These are phyloP conservation scores for Peucedramus taeniatus DNA, from an alignment of 2,113 vertebrate species.

Conservation along the genomic window DNA sequence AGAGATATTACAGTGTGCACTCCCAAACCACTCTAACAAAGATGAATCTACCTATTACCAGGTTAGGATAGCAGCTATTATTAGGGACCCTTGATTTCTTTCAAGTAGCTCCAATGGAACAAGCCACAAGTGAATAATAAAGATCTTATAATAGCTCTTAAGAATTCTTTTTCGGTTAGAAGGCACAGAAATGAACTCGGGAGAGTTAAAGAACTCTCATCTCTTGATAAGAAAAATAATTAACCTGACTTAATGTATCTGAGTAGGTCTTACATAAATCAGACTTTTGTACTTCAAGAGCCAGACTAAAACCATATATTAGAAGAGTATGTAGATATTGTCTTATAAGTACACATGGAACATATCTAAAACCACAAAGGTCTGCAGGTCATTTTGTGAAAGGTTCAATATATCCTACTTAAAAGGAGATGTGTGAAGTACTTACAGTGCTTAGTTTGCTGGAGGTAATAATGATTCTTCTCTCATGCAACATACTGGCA, in stretches of 20 bases:
- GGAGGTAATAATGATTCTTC: slow-evolving; percentile 93
- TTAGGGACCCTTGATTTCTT: slow-evolving; percentile 70
- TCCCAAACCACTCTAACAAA: slow-evolving; percentile 67
- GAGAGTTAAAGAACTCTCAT: slow-evolving; percentile 75
- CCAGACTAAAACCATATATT: slow-evolving; percentile 66
- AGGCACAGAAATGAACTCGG: slow-evolving; percentile 77
- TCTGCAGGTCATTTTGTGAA: slow-evolving; percentile 59
- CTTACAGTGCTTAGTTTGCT: slow-evolving; percentile 99
- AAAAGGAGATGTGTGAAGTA: slow-evolving; percentile 70
- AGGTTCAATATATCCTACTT: slow-evolving; percentile 38
- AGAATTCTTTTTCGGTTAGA: slow-evolving; percentile 74
- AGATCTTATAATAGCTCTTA: slow-evolving; percentile 79
- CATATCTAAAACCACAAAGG: slow-evolving; percentile 55
- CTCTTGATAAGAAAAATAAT: slow-evolving; percentile 79
- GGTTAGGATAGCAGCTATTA: slow-evolving; percentile 76
- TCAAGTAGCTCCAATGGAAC: slow-evolving; percentile 74
- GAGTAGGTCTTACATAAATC: slow-evolving; percentile 68
- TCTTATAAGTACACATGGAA: slow-evolving; percentile 50
- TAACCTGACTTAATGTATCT: slow-evolving; percentile 79
- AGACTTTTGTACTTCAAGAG: slow-evolving; percentile 75
- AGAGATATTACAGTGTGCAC: slow-evolving; percentile 66
- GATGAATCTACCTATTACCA: slow-evolving; percentile 75
- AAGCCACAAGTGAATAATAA: slow-evolving; percentile 83
- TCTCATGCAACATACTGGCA: slow-evolving; percentile 94
- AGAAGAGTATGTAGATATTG: slow-evolving; percentile 67